A percentile compares a stretch with the other conserved stretches of the same genome.
These are phyloP conservation scores for Maccullochella peelii DNA, from an alignment of 2,113 vertebrate genomes.

Conservation along the genomic window DNA sequence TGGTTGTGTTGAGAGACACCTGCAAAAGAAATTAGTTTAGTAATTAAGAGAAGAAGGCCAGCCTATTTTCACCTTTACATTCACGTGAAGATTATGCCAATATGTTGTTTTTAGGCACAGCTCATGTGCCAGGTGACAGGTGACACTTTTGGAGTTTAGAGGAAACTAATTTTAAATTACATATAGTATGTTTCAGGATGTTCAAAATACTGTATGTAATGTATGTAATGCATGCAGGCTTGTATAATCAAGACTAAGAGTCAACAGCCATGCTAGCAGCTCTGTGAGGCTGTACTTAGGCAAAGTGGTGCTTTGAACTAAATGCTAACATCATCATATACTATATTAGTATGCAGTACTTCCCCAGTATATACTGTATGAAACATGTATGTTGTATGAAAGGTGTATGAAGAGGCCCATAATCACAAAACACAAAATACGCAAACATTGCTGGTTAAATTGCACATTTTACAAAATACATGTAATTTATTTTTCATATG, in stretches of 20 bases:
- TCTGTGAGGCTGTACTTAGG: background rate
- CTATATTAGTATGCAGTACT: background rate
- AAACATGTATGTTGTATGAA: background rate
- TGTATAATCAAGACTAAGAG: background rate
- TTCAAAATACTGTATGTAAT: background rate
- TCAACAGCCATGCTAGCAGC: no score
- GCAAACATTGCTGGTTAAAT: background rate
- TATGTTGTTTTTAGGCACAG: background rate
- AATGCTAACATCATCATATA: background rate
- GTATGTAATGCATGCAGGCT: background rate
- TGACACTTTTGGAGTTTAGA: background rate
- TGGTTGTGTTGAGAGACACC: conserved; percentile 26
- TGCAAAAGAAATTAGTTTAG: background rate
- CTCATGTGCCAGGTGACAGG: background rate
- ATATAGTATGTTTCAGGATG: background rate
- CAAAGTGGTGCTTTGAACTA: background rate
- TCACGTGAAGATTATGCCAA: background rate
- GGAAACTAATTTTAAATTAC: background rate
- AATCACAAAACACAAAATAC: background rate
- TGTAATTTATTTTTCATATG: background rate
- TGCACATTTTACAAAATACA: background rate
- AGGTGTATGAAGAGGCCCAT: background rate
- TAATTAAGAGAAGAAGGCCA: background rate
- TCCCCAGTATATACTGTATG: background rate
- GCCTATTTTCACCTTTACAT: background rate